phyloP scores from a whole-genome alignment of 2,113 vertebrate genomes.

The Triplophysa rosa region DNA sequence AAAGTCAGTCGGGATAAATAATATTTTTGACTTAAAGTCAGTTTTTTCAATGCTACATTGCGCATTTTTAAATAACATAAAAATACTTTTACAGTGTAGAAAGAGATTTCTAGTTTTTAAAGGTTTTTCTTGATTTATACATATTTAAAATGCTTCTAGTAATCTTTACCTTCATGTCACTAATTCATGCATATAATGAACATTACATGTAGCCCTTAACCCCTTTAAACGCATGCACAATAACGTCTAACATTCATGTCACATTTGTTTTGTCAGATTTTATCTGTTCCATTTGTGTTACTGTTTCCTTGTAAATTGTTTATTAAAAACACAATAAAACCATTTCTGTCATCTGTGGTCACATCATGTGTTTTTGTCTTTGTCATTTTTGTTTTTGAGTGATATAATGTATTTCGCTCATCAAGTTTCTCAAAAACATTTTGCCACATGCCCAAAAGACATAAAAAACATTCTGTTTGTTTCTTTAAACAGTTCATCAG shows the following conservation, averaged over 20 bases:
- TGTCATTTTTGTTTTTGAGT: constrained; percentile 35
- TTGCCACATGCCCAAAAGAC: not conserved
- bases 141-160: not conserved
- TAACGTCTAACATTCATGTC: constrained; percentile 11
- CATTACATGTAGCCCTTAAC: not conserved
- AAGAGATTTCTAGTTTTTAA: not conserved
- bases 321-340: constrained; percentile 50
- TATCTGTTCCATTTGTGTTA: not conserved
- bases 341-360: constrained; percentile 32
- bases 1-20: too few species aligned
- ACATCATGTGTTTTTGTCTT: constrained; percentile 39
- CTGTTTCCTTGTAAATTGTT: constrained; percentile 24
- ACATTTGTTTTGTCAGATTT: constrained; percentile 25
- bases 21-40: too few species aligned
- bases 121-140: not conserved
- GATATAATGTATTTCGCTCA: constrained; percentile 5
- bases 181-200: not conserved
- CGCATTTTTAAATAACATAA: too few species aligned
- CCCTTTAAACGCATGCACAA: not conserved
- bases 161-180: not conserved
- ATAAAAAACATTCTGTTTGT: not conserved
- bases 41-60: too few species aligned
- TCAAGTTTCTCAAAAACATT: not conserved
- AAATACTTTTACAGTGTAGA: too few species aligned
- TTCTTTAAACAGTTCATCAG: not conserved